Conservation (phyloP, 2,888 invertebrate genomes). For the Lycophotia porphyrea region DNA sequence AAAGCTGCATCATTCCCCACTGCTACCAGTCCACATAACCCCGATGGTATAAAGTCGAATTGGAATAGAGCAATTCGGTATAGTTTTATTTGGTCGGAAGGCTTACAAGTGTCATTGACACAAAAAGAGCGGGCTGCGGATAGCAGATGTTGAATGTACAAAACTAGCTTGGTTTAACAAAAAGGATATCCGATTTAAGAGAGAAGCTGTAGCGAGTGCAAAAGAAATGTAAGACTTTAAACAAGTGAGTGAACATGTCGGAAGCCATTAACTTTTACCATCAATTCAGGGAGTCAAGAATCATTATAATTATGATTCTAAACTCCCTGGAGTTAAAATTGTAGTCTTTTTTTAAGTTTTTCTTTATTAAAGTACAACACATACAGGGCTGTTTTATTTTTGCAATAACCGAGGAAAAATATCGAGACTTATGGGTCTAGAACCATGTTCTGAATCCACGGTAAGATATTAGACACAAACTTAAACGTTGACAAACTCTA, state of each 20-base stretch:
- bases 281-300: too few relatives aligned
- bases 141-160: conserved; percentile 81
- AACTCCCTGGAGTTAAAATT: too few relatives aligned
- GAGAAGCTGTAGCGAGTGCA: conserved; percentile 22
- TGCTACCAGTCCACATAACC: neutral
- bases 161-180: conserved; percentile 72
- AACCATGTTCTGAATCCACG: neutral
- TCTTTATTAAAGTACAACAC: too few relatives aligned
- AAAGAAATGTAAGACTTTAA: conserved; percentile 1
- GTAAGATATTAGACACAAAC: neutral
- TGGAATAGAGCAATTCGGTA: conserved; percentile 39
- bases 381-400: too few relatives aligned
- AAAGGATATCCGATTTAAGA: conserved; percentile 59
- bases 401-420: neutral
- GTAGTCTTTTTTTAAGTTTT: too few relatives aligned
- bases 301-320: too few relatives aligned
- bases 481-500: neutral
- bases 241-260: neutral
- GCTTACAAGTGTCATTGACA: conserved; percentile 76
- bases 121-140: conserved; percentile 77
- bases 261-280: neutral
- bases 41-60: conserved; percentile 25
- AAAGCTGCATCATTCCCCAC: neutral
- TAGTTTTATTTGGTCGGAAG: conserved; percentile 66
- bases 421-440: neutral